phyloP scores from a whole-genome alignment of 2,888 invertebrate genomes.

The Oligia latruncula region DNA sequence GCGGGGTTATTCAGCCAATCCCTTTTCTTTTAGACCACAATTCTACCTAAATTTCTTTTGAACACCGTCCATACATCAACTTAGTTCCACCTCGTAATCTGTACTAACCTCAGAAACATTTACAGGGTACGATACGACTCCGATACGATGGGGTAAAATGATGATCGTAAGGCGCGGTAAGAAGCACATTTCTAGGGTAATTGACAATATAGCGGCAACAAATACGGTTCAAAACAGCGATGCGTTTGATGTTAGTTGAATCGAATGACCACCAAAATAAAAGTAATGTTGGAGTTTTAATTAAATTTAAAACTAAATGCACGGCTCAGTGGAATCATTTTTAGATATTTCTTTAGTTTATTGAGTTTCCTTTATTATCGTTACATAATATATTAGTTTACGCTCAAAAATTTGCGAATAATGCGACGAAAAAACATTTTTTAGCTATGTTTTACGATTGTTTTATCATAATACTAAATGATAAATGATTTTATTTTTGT shows the following conservation, averaged over 20 bases:
- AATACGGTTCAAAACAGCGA: background rate
- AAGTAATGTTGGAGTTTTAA: background rate
- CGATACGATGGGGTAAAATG: conserved; percentile 20
- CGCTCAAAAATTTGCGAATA: background rate
- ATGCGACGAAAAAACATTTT: background rate
- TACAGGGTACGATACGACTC: conserved; percentile 67
- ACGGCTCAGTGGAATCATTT: background rate
- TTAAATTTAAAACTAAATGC: background rate
- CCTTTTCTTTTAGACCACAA: conserved; percentile 71
- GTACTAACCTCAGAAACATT: conserved; percentile 76
- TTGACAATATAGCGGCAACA: background rate
- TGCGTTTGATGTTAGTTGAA: background rate
- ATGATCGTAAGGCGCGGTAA: background rate
- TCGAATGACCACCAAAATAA: background rate
- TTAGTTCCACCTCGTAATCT: conserved; percentile 84
- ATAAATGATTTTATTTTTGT: too few relatives aligned
- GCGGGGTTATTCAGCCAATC: conserved; percentile 64
- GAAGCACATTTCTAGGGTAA: background rate
- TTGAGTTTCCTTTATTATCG: background rate
- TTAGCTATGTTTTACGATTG: background rate
- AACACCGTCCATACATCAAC: conserved; percentile 83
- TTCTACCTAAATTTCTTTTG: conserved; percentile 79
- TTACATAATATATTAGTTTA: background rate
- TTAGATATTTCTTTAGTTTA: background rate
- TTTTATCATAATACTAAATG: too few relatives aligned